Base-by-base conservation (phyloP, 2,113 vertebrate genomes). In the Ophthalmolycus amberensis region DNA sequence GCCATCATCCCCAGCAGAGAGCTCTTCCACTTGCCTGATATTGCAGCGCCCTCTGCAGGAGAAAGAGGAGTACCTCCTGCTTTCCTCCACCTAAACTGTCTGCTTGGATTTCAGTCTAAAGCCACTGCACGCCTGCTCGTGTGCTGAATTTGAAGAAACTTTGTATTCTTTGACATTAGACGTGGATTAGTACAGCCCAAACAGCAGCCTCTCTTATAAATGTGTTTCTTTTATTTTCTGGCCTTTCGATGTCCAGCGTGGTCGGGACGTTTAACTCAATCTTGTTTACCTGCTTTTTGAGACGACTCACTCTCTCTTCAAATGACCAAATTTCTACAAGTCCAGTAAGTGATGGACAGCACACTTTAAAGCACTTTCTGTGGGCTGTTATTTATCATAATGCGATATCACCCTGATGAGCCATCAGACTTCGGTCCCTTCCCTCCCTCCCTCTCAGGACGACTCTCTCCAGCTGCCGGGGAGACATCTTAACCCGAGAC, bases 31-130 rank as follows among this genome's bases (percentile, higher is more conserved):
- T 80, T 65, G 42, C n/a, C 48, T 85, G 77, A 79, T 83, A 72
- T 82, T 64, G 42, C 54, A 77, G 66, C 71, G 89, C 91, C 89
- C 84, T 83, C 89, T 89, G 56, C 79, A 87, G 84, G 89, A 78
- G 20, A 72, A 85, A 71, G 10, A 48, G 40, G 25, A 79, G 64
- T 20, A 87, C 25, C 34, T 44, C 6, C 9, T 29, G 15, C n/a
- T 29, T 7, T 25, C 25, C 8, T 20, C 18, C 34, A n/a, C 1
- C 25, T 7, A 11, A n/a, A 59, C 50, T 5, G 18, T 37, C 38
- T 1, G 22, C 58, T 67, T 29, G 37, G 5, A 71, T 50, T 29
- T 22, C 9, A 67, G 32, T 16, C n/a, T 42, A 7, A 52, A 22
- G 6, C 32, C 38, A 16, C 7, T 14, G 9, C 14, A 20, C 7